Conservation (phyloP, 2,113 vertebrate genomes). For the Phylloscopus trochiloides region DNA sequence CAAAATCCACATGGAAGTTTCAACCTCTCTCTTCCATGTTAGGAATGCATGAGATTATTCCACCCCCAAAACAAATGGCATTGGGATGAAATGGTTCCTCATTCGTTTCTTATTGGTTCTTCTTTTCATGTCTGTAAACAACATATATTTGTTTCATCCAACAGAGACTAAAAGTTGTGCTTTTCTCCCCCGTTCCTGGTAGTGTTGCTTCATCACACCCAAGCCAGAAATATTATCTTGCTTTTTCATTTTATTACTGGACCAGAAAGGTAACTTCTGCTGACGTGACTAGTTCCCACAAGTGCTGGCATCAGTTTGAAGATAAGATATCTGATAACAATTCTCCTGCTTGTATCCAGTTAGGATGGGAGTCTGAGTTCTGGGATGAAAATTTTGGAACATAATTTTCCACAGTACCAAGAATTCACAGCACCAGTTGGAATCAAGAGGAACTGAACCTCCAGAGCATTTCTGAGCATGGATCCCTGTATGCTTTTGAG, state of each 20-base stretch:
- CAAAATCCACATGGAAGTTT: slow-evolving; percentile 37
- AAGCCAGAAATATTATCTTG: neutral
- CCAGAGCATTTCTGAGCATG: neutral
- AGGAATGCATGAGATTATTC: slow-evolving; percentile 5
- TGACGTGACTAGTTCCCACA: neutral
- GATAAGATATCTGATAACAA: neutral
- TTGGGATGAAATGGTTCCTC: neutral
- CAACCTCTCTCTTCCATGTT: slow-evolving; percentile 1
- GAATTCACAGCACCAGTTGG: neutral
- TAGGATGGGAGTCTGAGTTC: neutral
- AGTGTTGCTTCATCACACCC: neutral
- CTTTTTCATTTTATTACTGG: neutral
- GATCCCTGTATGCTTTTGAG: neutral
- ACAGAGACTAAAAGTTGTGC: neutral
- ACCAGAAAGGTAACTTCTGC: neutral
- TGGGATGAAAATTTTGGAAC: neutral
- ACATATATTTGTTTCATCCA: neutral
- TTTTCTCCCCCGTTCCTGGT: neutral
- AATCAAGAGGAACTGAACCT: neutral
- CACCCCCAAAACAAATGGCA: neutral
- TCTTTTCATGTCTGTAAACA: neutral
- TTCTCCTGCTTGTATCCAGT: neutral
- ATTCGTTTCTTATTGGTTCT: neutral
- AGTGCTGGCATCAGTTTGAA: neutral
- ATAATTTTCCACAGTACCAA: neutral